These are phyloP conservation scores for Parelbella ahira DNA, from an alignment of 2,888 invertebrate genomes.

Conservation along the genomic window DNA sequence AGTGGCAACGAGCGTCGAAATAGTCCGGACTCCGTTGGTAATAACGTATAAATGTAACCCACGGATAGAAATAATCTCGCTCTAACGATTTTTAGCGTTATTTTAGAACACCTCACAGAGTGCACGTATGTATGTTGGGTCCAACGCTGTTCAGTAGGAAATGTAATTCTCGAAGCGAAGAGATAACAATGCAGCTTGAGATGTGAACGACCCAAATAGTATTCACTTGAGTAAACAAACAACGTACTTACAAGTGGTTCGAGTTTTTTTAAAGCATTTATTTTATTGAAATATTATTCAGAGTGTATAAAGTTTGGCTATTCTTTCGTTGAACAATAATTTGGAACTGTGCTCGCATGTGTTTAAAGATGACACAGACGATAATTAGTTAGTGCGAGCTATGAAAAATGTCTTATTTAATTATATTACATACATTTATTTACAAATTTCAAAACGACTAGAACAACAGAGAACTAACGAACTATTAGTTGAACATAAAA, in stretches of 20 bases:
- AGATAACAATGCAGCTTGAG: constrained; percentile 7
- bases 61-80: constrained; percentile 48
- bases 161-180: constrained; percentile 2
- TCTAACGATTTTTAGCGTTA: constrained; percentile 60
- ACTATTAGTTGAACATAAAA: too few species aligned
- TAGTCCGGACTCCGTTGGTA: constrained; percentile 29
- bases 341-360: too few species aligned
- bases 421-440: too few species aligned
- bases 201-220: constrained; percentile 11
- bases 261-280: too few species aligned
- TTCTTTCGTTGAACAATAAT: too few species aligned
- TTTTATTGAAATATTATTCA: too few species aligned
- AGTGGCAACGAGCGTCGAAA: constrained; percentile 8
- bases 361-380: too few species aligned
- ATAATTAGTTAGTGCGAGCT: too few species aligned
- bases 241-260: background rate
- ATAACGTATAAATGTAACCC: constrained; percentile 25
- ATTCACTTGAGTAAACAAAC: constrained; percentile 2
- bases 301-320: too few species aligned
- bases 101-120: constrained; percentile 42
- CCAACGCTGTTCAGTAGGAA: constrained; percentile 5
- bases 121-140: constrained; percentile 16
- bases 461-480: too few species aligned
- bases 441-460: too few species aligned
- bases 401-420: too few species aligned